Base-by-base conservation (phyloP, 1,140 invertebrate genomes). In the Hormaphis cornu region DNA sequence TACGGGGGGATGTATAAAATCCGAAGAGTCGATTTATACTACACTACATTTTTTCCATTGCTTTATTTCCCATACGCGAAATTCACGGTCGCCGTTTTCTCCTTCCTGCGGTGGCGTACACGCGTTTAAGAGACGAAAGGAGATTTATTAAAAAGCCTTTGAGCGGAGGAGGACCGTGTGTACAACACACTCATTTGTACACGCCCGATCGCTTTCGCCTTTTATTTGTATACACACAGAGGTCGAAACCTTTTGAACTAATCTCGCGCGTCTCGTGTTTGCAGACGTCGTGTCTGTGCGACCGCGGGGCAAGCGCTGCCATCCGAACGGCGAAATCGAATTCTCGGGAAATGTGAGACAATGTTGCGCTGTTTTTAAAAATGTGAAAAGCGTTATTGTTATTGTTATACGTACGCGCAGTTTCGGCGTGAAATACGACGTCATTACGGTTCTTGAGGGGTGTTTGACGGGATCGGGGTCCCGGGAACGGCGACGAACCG, bases 111-210 rank as follows among this genome's bases (percentile, higher is more conserved):
- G 6, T 7, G 37, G 7, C 14, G 5, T 30, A 16, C 16, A 12
- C 16, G 18, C 26, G 9, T 14, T 8, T 37, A 46, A 63, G 40
- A 40, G 40, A 63, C 14, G 58, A 63, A 16, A 20, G n/a, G 58
- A n/a, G n/a, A 63, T 63, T 63, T 63, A 63, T 46, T 63, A 63
- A 63, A 63, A 63, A 63, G 40, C 18, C 58, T 26, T 30, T 44
- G 37, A 40, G 14, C 7, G 14, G 37, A n/a, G n/a, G 37, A 40
- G 54, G 22, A 6, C 35, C 20, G 22, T 37, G 16, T 53, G 40
- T n/a, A n/a, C n/a, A n/a, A n/a, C n/a, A n/a, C n/a, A n/a, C n/a
- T n/a, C 33, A 58, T 20, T 37, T 40, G 54, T 50, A 46, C 18
- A 33, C n/a, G n/a, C 30, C 28, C 28, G n/a, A 54, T 58, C 20